Base-by-base conservation (phyloP, 2,888 invertebrate genomes). In the Harpagoxenus sublaevis region DNA sequence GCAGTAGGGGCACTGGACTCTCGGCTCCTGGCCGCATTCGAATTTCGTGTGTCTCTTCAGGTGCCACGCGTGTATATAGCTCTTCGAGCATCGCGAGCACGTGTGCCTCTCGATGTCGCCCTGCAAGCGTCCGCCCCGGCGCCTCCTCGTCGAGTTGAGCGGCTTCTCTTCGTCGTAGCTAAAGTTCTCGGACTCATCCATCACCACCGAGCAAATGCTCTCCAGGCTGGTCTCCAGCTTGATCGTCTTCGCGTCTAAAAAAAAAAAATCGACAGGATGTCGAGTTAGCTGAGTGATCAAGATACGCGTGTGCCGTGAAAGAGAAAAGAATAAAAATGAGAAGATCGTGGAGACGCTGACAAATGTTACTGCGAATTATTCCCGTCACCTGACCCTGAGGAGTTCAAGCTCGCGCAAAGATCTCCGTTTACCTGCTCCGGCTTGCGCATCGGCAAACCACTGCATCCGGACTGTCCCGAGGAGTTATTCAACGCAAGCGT, bases 11-110 rank as follows among this genome's bases (percentile, higher is more conserved):
- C 94, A 94, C 78, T 92, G 91, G 86, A 94, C 92, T 83, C 93
- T 92, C n/a, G 94, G 94, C 51, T 92, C 90, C 74, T 93, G 95
- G 1, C 95, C 95, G 88, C 96, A 96, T 91, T 96, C 96, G 84
- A 95, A 92, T 71, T 94, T 94, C 82, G 94, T 91, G 91, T 96
- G 96, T 65, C 95, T 88, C 70, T 92, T 92, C 53, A 95, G 89
- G 68, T 94, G 93, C 86, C 93, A 92, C 31, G 93, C 91, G 87
- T 94, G 92, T 42, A 92, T 92, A 89, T 95, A 95, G 60, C 93
- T 92, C 60, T 93, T 93, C 23, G 92, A 88, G 83, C 95, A 94
- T 68, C 90, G 89, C 10, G 93, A 86, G 84, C 95, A 95, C 60
- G 88, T 89, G 79, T 94, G 93, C 65, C 89, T 90, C 63, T 89